These are phyloP conservation scores for Danio aesculapii DNA, from an alignment of 2,797 vertebrate genomes.

Conservation along the genomic window DNA sequence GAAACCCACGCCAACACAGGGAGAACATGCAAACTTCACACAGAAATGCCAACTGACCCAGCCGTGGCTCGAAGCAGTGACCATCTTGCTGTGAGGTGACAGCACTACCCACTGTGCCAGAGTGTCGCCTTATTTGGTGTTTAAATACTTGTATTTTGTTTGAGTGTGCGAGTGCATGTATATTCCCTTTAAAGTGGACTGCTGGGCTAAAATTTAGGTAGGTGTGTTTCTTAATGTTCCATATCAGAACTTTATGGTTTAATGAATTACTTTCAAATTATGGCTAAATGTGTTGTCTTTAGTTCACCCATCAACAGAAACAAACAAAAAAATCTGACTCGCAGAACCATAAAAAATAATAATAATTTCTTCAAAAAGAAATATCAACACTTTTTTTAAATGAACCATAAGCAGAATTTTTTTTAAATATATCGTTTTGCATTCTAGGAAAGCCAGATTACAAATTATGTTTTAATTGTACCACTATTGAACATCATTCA, in stretches of 20 bases:
- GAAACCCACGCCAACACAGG: too few relatives aligned
- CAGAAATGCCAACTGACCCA: too few relatives aligned
- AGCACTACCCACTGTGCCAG: too few relatives aligned
- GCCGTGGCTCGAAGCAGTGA: too few relatives aligned
- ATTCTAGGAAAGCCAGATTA: neutral
- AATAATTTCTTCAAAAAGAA: too few relatives aligned
- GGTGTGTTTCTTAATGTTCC: neutral
- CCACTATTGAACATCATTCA: constrained; percentile 39
- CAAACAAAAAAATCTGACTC: neutral
- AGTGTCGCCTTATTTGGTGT: neutral
- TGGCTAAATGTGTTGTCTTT: constrained; percentile 32
- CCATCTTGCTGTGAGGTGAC: too few relatives aligned
- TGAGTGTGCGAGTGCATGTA: neutral
- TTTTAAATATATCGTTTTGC: too few relatives aligned
- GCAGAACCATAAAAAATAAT: too few relatives aligned
- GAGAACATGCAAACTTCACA: too few relatives aligned
- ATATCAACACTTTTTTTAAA: too few relatives aligned
- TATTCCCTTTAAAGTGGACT: neutral
- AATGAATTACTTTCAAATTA: constrained; percentile 43
- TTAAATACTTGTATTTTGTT: constrained; percentile 4
- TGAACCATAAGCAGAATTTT: too few relatives aligned
- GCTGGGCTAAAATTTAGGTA: neutral
- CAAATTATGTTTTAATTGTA: neutral
- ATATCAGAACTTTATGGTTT: constrained; percentile 29
- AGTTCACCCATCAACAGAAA: neutral